Evolutionary conservation across 2,888 invertebrate species (phyloP).

Genomic region (Pollenia labialis): DNA sequence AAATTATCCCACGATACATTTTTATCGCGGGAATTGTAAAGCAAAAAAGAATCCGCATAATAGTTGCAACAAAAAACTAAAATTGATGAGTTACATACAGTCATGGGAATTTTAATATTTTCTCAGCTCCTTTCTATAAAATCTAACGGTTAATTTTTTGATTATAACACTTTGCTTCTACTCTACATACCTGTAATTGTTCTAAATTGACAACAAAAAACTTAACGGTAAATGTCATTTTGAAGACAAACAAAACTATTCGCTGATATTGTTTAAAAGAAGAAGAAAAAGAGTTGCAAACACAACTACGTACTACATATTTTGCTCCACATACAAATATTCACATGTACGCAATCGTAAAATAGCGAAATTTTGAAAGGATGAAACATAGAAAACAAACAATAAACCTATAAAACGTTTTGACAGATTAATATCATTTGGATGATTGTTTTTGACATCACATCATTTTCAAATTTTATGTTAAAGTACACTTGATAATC

Average conservation of each 20-base stretch:
- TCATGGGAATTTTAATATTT: constrained; percentile 59
- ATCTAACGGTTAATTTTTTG: constrained; percentile 60
- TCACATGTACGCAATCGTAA: background rate
- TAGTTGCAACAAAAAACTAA: constrained; percentile 10
- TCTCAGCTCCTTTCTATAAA: constrained; percentile 25
- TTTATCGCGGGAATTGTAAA: background rate
- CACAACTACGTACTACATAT: constrained; percentile 28
- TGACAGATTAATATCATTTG: constrained; percentile 68
- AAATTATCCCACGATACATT: constrained; percentile 40
- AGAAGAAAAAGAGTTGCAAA: constrained; percentile 38
- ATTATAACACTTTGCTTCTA: constrained; percentile 13
- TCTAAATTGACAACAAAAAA: constrained; percentile 5
- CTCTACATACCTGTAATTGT: background rate
- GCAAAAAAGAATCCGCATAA: background rate
- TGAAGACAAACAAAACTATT: constrained; percentile 33
- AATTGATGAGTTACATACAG: background rate
- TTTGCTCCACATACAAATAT: constrained; percentile 12
- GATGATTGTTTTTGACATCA: constrained; percentile 68
- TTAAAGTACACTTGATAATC: constrained; percentile 60
- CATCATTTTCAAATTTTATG: constrained; percentile 51
- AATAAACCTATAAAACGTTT: constrained; percentile 43
- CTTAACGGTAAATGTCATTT: constrained; percentile 67
- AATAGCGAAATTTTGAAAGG: background rate
- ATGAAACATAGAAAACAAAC: background rate
- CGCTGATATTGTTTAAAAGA: background rate